phyloP scores from a whole-genome alignment of 2,113 vertebrate genomes.

The Pseudorectes ferrugineus region DNA sequence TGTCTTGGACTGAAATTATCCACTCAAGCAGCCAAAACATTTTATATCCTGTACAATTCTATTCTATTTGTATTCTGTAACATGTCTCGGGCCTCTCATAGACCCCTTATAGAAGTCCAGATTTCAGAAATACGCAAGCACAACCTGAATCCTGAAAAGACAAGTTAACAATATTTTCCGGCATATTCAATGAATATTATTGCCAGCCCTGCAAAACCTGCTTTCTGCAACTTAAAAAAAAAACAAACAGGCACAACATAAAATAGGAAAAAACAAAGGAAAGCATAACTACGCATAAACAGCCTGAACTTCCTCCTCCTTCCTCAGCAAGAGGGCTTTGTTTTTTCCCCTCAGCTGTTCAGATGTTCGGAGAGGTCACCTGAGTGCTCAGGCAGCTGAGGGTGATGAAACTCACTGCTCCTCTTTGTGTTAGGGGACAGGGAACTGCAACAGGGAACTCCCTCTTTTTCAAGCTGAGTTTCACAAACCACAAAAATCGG shows the following conservation, averaged over 20 bases:
- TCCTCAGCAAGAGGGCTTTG: background rate
- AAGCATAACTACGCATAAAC: conserved; percentile 44
- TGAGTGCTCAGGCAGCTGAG: background rate
- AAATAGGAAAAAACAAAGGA: conserved; percentile 53
- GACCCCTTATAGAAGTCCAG: background rate
- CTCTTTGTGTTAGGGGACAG: background rate
- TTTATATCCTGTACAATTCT: background rate
- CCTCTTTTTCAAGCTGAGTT: background rate
- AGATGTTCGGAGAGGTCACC: background rate
- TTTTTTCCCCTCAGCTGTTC: background rate
- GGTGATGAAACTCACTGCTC: background rate
- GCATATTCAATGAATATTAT: background rate
- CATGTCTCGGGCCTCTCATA: background rate
- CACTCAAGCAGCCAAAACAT: background rate
- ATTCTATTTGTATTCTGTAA: background rate
- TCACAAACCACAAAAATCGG: background rate
- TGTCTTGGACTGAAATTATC: background rate
- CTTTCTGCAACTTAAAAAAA: background rate
- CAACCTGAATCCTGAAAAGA: background rate
- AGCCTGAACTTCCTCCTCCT: conserved; percentile 30
- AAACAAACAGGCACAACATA: background rate
- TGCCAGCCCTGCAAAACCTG: background rate
- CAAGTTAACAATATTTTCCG: background rate
- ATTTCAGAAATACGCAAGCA: background rate
- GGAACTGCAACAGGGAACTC: background rate